These are phyloP conservation scores for Diplodus puntazzo DNA, from an alignment of 2,797 vertebrate genomes.

Conservation along the genomic window DNA sequence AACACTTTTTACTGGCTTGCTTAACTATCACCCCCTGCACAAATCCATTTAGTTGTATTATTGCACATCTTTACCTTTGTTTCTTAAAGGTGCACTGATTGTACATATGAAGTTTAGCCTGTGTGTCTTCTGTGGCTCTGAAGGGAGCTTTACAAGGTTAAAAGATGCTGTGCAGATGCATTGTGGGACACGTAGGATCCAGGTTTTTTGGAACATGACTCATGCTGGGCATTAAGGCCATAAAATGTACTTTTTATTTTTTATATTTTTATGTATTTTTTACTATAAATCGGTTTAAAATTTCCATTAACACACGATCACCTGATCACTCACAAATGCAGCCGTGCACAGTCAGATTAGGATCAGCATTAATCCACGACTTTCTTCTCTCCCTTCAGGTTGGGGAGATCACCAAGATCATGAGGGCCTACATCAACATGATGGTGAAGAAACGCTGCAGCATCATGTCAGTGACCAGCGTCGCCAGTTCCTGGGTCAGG, in stretches of 20 bases:
- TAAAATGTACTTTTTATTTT: no score
- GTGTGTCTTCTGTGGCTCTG: no score
- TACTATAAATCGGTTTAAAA: no score
- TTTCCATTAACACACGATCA: background rate
- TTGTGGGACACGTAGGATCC: background rate
- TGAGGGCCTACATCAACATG: slow-evolving; percentile 98
- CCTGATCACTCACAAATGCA: background rate
- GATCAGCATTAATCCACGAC: background rate
- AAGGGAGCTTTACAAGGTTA: no score
- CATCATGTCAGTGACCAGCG: slow-evolving; percentile 90
- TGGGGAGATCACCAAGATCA: slow-evolving; percentile 95
- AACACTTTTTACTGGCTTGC: background rate
- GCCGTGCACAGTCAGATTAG: background rate
- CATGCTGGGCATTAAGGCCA: background rate
- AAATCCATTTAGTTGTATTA: no score
- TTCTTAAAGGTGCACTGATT: no score
- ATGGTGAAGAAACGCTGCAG: slow-evolving; percentile 96
- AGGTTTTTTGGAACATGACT: background rate
- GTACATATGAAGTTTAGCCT: no score
- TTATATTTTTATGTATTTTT: no score
- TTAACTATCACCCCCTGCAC: no score
- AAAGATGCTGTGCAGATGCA: background rate
- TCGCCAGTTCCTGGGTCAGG: slow-evolving; percentile 89
- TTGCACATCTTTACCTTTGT: no score
- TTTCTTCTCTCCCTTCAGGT: slow-evolving; percentile 81